A percentile compares a stretch with the other conserved stretches of the same genome.
Evolutionary conservation across 2,888 invertebrate species (phyloP).

Genomic region (Smittia sp.): DNA sequence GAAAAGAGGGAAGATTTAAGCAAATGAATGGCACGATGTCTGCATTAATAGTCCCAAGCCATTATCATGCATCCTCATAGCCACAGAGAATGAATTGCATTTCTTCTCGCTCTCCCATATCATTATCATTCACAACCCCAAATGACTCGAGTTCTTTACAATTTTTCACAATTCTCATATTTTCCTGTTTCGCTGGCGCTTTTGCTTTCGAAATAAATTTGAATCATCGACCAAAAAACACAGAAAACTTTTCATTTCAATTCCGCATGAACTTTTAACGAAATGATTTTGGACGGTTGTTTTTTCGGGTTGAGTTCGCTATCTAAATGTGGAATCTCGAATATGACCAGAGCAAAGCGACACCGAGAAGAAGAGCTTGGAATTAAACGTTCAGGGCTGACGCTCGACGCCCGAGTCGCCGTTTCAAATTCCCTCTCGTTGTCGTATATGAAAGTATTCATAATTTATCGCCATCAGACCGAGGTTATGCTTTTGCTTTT

Average conservation of each 20-base stretch:
- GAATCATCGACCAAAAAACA: neutral
- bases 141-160: neutral
- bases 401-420: neutral
- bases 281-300: conserved; percentile 6
- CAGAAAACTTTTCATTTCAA: conserved; percentile 7
- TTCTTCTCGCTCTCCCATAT: neutral
- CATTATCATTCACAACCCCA: neutral
- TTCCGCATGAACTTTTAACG: neutral
- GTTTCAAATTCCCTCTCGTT: neutral
- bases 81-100: conserved; percentile 10
- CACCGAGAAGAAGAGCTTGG: neutral
- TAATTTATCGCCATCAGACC: conserved; percentile 13
- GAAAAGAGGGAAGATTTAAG: conserved; percentile 11
- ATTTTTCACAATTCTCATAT: conserved; percentile 9
- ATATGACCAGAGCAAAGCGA: neutral
- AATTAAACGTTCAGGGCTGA: neutral
- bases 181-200: neutral
- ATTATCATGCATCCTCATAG: neutral
- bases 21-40: conserved; percentile 25
- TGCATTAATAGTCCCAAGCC: conserved; percentile 15
- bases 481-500: conserved; percentile 17
- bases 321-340: conserved; percentile 13
- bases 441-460: conserved; percentile 4
- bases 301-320: neutral
- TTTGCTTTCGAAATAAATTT: neutral